Evolutionary conservation across 2,888 invertebrate genomes (phyloP).

Genomic region (Dicranocentrus wangi): DNA sequence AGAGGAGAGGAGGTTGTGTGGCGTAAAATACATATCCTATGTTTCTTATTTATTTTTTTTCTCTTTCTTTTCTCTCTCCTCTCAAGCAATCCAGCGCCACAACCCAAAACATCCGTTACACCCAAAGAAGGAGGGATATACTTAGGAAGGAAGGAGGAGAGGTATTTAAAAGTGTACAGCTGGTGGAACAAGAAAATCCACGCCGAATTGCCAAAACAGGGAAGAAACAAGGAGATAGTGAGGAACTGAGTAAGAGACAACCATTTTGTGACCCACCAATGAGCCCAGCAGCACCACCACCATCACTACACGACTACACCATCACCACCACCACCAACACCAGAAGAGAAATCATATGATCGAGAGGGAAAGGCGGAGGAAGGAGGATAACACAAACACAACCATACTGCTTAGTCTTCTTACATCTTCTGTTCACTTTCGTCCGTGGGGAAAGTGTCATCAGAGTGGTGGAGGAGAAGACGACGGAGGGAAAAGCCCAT

Average conservation of each 20-base stretch:
- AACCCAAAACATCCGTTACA: not conserved
- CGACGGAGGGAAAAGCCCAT: not conserved
- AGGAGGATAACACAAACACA: conserved; percentile 8
- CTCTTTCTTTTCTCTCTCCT: conserved; percentile 9
- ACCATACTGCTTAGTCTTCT: not conserved
- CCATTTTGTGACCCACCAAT: too few species aligned
- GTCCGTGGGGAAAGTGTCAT: conserved; percentile 17
- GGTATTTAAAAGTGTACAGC: too few species aligned
- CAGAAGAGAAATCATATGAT: conserved; percentile 30
- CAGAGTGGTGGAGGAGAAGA: not conserved
- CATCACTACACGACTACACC: too few species aligned
- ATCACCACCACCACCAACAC: conserved; percentile 9
- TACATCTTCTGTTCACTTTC: not conserved
- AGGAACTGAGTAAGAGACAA: too few species aligned
- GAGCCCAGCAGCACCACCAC: too few species aligned
- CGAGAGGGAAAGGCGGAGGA: not conserved
- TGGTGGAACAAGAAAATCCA: too few species aligned
- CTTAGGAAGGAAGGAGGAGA: too few species aligned
- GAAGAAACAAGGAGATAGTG: too few species aligned
- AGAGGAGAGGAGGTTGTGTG: too few species aligned
- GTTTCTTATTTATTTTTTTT: conserved; percentile 17
- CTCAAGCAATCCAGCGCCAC: conserved; percentile 1
- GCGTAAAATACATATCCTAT: conserved; percentile 34
- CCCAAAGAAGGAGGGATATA: too few species aligned
- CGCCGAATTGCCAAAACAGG: too few species aligned